phyloP scores from a whole-genome alignment of 2,888 invertebrate species.

The Rhamnusium bicolor region DNA sequence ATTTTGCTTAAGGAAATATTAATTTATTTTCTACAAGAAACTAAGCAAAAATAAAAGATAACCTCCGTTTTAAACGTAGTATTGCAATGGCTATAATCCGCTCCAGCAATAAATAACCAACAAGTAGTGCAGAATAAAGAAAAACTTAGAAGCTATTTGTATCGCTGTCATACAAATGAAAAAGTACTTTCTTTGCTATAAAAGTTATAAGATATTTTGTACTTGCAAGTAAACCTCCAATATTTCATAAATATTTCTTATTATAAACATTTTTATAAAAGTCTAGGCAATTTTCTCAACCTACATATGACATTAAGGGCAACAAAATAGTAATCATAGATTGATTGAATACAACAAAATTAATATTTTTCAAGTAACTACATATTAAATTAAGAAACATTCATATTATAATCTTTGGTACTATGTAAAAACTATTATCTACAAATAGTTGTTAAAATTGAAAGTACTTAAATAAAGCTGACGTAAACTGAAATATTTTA shows the following conservation, averaged over 20 bases:
- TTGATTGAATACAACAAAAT: too few species aligned
- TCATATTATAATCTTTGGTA: too few species aligned
- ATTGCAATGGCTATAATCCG: background rate
- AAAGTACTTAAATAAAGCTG: too few species aligned
- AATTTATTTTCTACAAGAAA: background rate
- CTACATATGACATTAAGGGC: too few species aligned
- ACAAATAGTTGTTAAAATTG: too few species aligned
- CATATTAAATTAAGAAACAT: too few species aligned
- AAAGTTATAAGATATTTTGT: background rate
- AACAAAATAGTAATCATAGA: too few species aligned
- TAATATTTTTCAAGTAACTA: too few species aligned
- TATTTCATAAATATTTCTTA: background rate
- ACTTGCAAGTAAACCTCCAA: background rate
- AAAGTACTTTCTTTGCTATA: background rate
- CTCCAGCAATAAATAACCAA: background rate
- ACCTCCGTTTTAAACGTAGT: background rate
- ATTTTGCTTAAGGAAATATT: background rate
- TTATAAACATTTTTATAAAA: background rate
- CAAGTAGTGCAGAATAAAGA: background rate
- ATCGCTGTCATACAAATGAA: constrained; percentile 8
- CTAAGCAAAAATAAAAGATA: background rate
- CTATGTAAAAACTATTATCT: too few species aligned
- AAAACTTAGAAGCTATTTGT: constrained; percentile 3
- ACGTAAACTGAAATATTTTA: too few species aligned
- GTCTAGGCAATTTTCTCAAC: background rate